Evolutionary conservation across 2,797 vertebrate species (phyloP).

Genomic region (Propithecus perrieri): DNA sequence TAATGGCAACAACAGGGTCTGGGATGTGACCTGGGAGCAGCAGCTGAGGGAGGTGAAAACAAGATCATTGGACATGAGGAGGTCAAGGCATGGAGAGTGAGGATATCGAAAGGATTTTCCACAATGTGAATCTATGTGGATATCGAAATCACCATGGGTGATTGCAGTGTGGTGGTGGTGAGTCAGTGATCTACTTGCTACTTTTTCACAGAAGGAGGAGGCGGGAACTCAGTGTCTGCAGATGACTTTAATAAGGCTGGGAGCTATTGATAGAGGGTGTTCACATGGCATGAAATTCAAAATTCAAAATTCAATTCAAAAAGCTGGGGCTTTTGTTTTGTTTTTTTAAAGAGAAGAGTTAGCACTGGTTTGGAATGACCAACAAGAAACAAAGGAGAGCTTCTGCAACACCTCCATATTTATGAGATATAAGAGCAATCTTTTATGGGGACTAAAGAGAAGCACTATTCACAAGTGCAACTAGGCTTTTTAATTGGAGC

Average conservation of each 20-base stretch:
- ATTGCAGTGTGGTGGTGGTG: background rate
- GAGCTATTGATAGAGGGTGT: background rate
- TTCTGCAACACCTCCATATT: background rate
- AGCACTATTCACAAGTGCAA: background rate
- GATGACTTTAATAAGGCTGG: background rate
- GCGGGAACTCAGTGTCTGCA: background rate
- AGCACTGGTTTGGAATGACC: conserved; percentile 4
- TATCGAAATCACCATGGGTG: background rate
- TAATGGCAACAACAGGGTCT: background rate
- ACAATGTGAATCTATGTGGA: background rate
- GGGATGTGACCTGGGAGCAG: background rate
- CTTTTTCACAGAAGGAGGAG: background rate
- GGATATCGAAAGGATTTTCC: background rate
- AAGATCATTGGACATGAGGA: background rate
- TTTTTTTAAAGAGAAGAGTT: background rate
- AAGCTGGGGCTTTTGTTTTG: background rate
- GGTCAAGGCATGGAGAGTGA: background rate
- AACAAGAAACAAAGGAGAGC: background rate
- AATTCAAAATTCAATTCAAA: too few species aligned
- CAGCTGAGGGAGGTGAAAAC: background rate
- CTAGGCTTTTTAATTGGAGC: background rate
- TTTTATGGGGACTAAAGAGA: background rate
- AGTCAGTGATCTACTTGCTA: background rate
- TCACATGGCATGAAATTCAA: background rate
- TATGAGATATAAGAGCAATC: background rate